Conservation (phyloP, 2,113 vertebrate genomes). For the Alaudala cheleensis region DNA sequence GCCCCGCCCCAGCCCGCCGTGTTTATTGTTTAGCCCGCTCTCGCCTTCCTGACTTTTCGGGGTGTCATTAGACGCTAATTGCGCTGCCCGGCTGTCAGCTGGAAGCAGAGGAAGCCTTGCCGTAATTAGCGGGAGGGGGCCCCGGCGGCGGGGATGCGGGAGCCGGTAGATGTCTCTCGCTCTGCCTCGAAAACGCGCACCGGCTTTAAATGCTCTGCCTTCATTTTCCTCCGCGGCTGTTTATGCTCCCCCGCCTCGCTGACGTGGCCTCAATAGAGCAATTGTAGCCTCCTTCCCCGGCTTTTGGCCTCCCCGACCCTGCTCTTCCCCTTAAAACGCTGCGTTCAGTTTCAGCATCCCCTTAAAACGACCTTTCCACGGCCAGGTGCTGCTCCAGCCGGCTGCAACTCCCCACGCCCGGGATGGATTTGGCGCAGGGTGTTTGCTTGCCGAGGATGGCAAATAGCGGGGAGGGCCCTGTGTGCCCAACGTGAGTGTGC, state of each 20-base stretch:
- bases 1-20: slow-evolving; percentile 23
- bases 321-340: not conserved
- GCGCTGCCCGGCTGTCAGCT: slow-evolving; percentile 71
- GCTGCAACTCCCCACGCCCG: fast-evolving
- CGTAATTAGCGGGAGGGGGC: slow-evolving; percentile 69
- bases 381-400: not conserved
- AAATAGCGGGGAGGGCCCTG: not conserved
- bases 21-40: slow-evolving; percentile 68
- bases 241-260: not conserved
- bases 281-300: not conserved
- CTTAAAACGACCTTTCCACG: not conserved
- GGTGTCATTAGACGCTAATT: slow-evolving; percentile 78
- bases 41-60: slow-evolving; percentile 62
- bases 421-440: not conserved
- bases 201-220: slow-evolving; percentile 38
- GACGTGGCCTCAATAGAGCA: not conserved
- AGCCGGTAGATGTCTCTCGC: slow-evolving; percentile 72
- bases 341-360: not conserved
- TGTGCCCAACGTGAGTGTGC: not conserved
- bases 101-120: slow-evolving; percentile 58
- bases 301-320: not conserved
- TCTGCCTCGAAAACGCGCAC: slow-evolving; percentile 38
- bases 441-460: not conserved
- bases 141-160: slow-evolving; percentile 26
- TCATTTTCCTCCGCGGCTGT: not conserved